phyloP scores from a whole-genome alignment of 2,797 vertebrate species.

The Sebastes paucispinis region DNA sequence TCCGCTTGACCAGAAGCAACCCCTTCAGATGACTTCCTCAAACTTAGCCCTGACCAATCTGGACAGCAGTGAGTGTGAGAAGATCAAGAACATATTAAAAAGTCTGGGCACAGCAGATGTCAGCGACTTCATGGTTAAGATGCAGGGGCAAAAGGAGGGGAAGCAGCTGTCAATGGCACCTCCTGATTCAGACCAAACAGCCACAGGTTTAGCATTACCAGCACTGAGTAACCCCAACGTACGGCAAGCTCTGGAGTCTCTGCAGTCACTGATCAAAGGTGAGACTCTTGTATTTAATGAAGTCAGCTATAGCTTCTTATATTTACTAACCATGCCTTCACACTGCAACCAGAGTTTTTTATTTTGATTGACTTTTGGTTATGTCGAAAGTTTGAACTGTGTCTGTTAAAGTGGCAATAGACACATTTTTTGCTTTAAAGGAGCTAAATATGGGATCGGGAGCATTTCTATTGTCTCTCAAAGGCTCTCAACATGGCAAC shows the following conservation, averaged over 20 bases:
- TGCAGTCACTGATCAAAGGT: conserved; percentile 76
- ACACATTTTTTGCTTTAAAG: neutral
- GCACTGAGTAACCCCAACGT: conserved; percentile 57
- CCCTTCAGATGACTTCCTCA: neutral
- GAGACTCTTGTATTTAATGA: conserved; percentile 8
- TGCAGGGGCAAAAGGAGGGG: conserved; percentile 61
- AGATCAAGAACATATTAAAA: conserved; percentile 89
- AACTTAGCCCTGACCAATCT: conserved; percentile 4
- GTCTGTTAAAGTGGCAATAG: neutral
- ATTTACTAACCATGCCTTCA: neutral
- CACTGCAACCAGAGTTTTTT: neutral
- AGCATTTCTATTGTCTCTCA: neutral
- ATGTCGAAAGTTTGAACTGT: neutral
- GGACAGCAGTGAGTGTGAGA: conserved; percentile 82
- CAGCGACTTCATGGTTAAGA: conserved; percentile 80
- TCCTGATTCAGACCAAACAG: conserved; percentile 19
- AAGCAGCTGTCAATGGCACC: conserved; percentile 31
- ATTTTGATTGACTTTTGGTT: neutral
- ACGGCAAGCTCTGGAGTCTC: conserved; percentile 71
- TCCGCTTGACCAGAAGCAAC: neutral
- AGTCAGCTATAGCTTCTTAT: neutral
- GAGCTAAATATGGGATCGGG: neutral
- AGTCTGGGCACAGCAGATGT: conserved; percentile 85
- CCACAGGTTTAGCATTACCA: conserved; percentile 46
- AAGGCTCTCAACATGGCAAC: no score